Evolutionary conservation across 2,113 vertebrate species (phyloP).

Genomic region (Pipa parva): DNA sequence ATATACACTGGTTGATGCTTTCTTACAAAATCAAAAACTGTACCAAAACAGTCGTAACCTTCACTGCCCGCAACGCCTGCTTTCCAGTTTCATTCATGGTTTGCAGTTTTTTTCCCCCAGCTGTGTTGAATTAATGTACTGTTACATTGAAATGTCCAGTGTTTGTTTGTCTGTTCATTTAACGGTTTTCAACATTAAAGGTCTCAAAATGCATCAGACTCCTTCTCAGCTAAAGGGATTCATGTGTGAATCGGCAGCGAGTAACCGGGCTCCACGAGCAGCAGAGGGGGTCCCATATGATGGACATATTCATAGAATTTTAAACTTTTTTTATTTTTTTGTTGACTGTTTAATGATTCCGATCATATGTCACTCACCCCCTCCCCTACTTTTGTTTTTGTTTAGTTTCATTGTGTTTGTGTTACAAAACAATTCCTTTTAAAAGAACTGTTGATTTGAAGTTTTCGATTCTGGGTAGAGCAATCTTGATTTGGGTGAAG

Average conservation of each 20-base stretch:
- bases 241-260: too few relatives aligned
- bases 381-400: conserved; percentile 18
- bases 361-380: not conserved
- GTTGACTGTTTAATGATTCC: conserved; percentile 1
- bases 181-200: not conserved
- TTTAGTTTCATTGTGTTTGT: conserved; percentile 22
- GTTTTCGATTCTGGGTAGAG: conserved; percentile 57
- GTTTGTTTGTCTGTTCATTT: conserved; percentile 35
- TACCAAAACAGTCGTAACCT: conserved; percentile 60
- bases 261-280: not conserved
- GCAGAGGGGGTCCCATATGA: not conserved
- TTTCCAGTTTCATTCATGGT: conserved; percentile 39
- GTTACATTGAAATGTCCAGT: conserved; percentile 42
- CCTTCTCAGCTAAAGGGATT: not conserved
- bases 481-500: conserved; percentile 67
- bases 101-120: conserved; percentile 55
- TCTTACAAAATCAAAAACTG: conserved; percentile 60
- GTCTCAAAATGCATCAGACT: not conserved
- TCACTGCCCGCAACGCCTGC: conserved; percentile 76
- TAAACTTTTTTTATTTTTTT: not conserved
- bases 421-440: conserved; percentile 51
- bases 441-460: conserved; percentile 52
- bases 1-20: conserved; percentile 82
- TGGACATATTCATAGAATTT: not conserved
- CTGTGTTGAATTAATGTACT: conserved; percentile 44